These are phyloP conservation scores for Spea multiplicata DNA, from an alignment of 2,113 vertebrate genomes.

Conservation along the genomic window DNA sequence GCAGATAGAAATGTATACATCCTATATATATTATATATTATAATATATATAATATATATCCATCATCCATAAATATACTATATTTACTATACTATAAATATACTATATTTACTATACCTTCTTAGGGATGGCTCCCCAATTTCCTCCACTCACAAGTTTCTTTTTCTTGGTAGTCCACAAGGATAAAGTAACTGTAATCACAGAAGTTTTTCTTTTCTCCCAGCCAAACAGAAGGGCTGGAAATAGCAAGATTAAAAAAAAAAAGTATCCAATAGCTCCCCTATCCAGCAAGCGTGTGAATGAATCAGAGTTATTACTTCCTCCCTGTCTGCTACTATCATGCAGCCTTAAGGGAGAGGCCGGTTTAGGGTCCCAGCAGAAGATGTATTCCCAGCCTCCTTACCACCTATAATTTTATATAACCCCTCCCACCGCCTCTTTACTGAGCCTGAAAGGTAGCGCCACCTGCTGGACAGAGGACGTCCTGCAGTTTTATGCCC, in stretches of 20 bases:
- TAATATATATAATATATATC: no score
- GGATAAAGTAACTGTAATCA: neutral
- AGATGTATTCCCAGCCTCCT: conserved; percentile 22
- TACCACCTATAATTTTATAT: neutral
- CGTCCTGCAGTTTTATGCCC: neutral
- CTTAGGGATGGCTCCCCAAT: neutral
- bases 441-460: conserved; percentile 43
- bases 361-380: conserved; percentile 20
- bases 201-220: neutral
- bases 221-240: conserved; percentile 13
- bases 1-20: neutral
- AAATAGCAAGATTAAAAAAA: neutral
- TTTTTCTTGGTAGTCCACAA: neutral
- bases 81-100: no score
- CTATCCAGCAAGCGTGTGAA: conserved; percentile 17
- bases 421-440: neutral
- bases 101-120: no score
- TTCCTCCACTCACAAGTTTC: neutral
- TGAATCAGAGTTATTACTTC: conserved; percentile 23
- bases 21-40: no score
- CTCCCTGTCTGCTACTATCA: conserved; percentile 8
- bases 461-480: conserved; percentile 53
- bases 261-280: conserved; percentile 6
- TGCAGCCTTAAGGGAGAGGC: conserved; percentile 6
- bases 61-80: no score